These are phyloP conservation scores for Temnothorax longispinosus DNA, from an alignment of 1,140 invertebrate species.

Conservation along the genomic window DNA sequence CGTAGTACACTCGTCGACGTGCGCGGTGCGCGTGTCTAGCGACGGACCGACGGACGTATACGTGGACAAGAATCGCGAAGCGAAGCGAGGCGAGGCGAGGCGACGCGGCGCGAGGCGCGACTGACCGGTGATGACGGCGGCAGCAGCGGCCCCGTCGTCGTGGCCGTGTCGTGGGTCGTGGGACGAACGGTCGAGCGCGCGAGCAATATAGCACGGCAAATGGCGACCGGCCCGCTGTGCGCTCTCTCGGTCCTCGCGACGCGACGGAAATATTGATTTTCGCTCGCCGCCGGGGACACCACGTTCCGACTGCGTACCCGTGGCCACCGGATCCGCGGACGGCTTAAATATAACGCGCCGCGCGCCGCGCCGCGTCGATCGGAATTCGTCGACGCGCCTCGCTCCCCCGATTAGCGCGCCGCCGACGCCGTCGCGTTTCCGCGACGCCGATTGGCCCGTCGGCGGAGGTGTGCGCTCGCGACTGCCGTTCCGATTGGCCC, in stretches of 20 bases:
- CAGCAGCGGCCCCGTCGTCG: neutral
- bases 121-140: constrained; percentile 18
- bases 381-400: constrained; percentile 68
- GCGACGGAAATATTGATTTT: constrained; percentile 58
- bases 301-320: constrained; percentile 24
- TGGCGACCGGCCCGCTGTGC: constrained; percentile 24
- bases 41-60: neutral
- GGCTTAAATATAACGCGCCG: constrained; percentile 46
- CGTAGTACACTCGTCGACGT: neutral
- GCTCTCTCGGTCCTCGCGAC: neutral
- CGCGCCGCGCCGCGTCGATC: constrained; percentile 54
- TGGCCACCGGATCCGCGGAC: constrained; percentile 19
- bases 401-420: constrained; percentile 60
- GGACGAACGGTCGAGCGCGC: neutral
- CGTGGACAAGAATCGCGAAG: neutral
- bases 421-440: constrained; percentile 31
- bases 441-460: constrained; percentile 54
- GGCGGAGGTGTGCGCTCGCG: constrained; percentile 56
- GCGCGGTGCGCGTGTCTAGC: constrained; percentile 15
- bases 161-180: constrained; percentile 4
- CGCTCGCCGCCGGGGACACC: constrained; percentile 43
- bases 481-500: constrained; percentile 26
- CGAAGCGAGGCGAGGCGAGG: neutral
- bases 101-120: constrained; percentile 12
- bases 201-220: constrained; percentile 29